phyloP scores from a whole-genome alignment of 2,888 invertebrate species.

The Apoderus coryli region DNA sequence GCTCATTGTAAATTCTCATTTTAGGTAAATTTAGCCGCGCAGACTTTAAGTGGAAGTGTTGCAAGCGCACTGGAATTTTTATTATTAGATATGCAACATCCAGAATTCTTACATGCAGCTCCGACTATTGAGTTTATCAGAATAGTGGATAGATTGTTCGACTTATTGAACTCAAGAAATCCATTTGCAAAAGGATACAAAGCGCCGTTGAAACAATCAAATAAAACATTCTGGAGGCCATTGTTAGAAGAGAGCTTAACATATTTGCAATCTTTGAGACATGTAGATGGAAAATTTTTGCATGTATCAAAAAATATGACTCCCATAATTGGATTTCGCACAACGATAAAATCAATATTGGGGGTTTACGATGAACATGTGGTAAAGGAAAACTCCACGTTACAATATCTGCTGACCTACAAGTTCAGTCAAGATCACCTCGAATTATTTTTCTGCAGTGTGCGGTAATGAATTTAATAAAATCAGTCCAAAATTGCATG shows the following conservation, averaged over 20 bases:
- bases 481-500: conserved; percentile 8
- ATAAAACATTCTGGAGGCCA: conserved; percentile 8
- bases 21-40: conserved; percentile 14
- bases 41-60: conserved; percentile 5
- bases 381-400: conserved; percentile 3
- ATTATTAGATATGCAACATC: no score
- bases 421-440: conserved; percentile 18
- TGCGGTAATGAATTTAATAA: no score
- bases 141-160: conserved; percentile 18
- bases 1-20: no score
- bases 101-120: background rate
- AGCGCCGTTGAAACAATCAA: conserved; percentile 9
- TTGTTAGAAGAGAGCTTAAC: no score
- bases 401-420: conserved; percentile 16
- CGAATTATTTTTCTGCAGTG: conserved; percentile 16
- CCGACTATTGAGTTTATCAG: conserved; percentile 11
- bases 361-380: conserved; percentile 10
- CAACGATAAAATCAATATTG: background rate
- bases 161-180: conserved; percentile 18
- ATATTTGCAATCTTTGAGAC: conserved; percentile 4
- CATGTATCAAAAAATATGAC: conserved; percentile 6
- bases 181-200: conserved; percentile 12
- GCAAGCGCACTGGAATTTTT: conserved; percentile 1
- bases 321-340: conserved; percentile 8
- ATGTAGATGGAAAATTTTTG: conserved; percentile 2